Evolutionary conservation across 2,888 invertebrate genomes (phyloP).

Genomic region (Drosophila gaucha): DNA sequence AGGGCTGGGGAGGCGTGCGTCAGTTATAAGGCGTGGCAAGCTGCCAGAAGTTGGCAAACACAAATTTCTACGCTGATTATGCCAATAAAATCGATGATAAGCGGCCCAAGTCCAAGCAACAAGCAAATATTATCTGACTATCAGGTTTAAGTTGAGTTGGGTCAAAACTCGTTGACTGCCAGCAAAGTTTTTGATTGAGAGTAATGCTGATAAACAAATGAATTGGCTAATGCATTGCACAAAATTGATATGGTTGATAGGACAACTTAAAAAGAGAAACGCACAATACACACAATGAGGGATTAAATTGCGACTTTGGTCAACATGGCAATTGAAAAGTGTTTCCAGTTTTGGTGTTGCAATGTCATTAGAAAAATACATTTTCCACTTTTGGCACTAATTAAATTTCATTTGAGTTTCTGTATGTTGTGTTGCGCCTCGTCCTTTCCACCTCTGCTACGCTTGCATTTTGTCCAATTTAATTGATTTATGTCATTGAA

Average conservation of each 20-base stretch:
- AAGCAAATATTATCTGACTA: constrained; percentile 43
- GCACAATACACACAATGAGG: background rate
- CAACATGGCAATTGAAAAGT: constrained; percentile 13
- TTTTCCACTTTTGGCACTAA: no score
- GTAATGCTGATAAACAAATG: constrained; percentile 47
- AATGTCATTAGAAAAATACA: constrained; percentile 58
- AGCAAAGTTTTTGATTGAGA: constrained; percentile 43
- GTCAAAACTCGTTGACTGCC: constrained; percentile 35
- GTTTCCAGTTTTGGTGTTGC: background rate
- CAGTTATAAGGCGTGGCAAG: constrained; percentile 57
- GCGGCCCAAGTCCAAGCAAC: constrained; percentile 49
- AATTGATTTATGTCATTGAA: constrained; percentile 57
- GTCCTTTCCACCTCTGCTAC: no score
- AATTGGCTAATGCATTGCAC: constrained; percentile 55
- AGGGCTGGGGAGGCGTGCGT: constrained; percentile 27
- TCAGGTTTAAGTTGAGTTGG: constrained; percentile 52
- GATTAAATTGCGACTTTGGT: background rate
- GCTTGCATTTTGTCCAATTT: constrained; percentile 46
- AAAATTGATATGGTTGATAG: constrained; percentile 42
- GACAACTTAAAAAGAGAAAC: constrained; percentile 2
- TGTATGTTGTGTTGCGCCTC: no score
- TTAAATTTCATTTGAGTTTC: constrained; percentile 67
- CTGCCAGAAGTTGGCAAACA: constrained; percentile 68
- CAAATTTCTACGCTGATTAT: constrained; percentile 76
- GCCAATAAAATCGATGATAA: constrained; percentile 78